Evolutionary conservation across 2,797 vertebrate species (phyloP).

Genomic region (Erethizon dorsatum): DNA sequence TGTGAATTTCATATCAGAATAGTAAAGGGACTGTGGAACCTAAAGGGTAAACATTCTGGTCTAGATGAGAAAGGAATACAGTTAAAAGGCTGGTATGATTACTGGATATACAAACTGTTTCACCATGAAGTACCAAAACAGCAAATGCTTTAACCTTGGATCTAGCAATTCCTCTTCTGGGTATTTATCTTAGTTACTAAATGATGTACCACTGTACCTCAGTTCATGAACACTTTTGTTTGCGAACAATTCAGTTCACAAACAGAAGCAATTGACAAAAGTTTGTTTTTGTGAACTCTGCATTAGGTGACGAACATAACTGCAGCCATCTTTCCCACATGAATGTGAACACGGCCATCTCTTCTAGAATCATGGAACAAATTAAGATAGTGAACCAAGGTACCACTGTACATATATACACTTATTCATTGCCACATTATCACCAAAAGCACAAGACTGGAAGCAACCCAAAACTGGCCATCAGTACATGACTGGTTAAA

Average conservation of each 20-base stretch:
- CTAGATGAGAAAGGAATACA: background rate
- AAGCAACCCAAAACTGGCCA: background rate
- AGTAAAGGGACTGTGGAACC: background rate
- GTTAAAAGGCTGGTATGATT: background rate
- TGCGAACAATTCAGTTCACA: background rate
- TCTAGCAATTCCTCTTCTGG: conserved; percentile 30
- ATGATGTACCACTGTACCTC: background rate
- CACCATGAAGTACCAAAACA: background rate
- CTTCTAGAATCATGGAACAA: background rate
- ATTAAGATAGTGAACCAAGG: background rate
- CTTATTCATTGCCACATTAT: background rate
- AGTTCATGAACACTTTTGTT: background rate
- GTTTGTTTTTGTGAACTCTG: background rate
- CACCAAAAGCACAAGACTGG: conserved; percentile 37
- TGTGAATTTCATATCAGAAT: conserved; percentile 23
- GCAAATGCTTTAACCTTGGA: conserved; percentile 55
- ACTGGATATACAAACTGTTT: background rate
- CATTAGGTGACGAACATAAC: background rate
- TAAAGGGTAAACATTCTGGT: background rate
- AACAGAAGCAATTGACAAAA: background rate
- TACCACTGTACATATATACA: background rate
- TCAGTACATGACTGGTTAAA: background rate
- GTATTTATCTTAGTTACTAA: conserved; percentile 57
- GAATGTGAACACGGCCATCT: background rate
- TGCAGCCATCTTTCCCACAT: background rate